A percentile compares a stretch with the other conserved stretches of the same genome.
Conservation (phyloP, 2,888 invertebrate species). For the Cantharis flavilabris region DNA sequence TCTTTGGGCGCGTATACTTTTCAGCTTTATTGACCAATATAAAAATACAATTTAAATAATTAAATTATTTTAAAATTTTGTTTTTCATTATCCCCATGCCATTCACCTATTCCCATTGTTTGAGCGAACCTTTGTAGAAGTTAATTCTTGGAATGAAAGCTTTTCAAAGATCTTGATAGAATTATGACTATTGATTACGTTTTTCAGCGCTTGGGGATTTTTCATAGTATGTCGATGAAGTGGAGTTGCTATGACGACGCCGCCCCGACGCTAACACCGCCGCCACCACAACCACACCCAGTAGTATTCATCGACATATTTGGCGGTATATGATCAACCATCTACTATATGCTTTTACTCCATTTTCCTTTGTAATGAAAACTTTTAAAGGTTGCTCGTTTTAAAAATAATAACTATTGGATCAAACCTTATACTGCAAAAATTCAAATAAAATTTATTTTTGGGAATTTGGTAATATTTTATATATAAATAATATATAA, state of each 20-base stretch:
- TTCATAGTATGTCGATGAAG: conserved; percentile 53
- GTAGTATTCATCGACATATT: conserved; percentile 35
- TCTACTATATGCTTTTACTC: background rate
- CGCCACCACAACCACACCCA: conserved; percentile 44
- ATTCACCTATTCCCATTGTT: background rate
- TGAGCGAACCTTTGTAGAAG: conserved; percentile 9
- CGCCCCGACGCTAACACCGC: conserved; percentile 38
- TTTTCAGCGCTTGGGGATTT: conserved; percentile 50
- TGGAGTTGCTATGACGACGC: conserved; percentile 51
- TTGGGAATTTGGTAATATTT: too few relatives aligned
- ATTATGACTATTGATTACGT: conserved; percentile 52
- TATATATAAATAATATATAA: too few relatives aligned
- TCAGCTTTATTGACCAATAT: background rate
- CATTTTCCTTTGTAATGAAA: background rate
- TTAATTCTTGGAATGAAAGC: conserved; percentile 21
- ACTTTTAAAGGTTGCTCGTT: background rate
- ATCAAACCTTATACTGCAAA: too few relatives aligned
- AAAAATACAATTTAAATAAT: background rate
- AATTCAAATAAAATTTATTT: too few relatives aligned
- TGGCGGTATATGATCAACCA: conserved; percentile 11
- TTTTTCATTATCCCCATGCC: background rate
- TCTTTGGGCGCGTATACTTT: background rate
- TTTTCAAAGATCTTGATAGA: conserved; percentile 32
- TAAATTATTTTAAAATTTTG: background rate
- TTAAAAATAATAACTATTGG: background rate